Conservation (phyloP, 2,113 vertebrate species). For the Struthidea cinerea region DNA sequence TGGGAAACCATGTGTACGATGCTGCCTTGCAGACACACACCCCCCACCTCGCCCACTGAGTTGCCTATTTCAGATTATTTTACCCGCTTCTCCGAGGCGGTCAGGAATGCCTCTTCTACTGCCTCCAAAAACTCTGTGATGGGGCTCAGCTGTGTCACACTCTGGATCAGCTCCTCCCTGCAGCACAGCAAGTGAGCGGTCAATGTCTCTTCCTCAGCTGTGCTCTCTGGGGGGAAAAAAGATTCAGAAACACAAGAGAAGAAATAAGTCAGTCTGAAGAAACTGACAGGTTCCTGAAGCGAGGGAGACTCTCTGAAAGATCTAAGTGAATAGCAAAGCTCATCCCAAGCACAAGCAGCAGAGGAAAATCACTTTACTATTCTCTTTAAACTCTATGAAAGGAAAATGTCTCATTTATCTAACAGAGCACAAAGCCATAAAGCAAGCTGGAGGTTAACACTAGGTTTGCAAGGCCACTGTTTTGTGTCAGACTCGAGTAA, state of each 20-base stretch:
- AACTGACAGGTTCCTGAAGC: slow-evolving; percentile 62
- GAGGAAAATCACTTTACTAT: slow-evolving; percentile 74
- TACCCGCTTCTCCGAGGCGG: slow-evolving; percentile 69
- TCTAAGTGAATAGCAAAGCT: slow-evolving; percentile 75
- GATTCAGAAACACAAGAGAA: slow-evolving; percentile 54
- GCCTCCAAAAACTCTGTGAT: slow-evolving; percentile 71
- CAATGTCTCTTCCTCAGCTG: slow-evolving; percentile 27
- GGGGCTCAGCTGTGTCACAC: slow-evolving; percentile 68
- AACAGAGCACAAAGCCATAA: slow-evolving; percentile 69
- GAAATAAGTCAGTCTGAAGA: slow-evolving; percentile 65
- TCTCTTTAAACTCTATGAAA: slow-evolving; percentile 78
- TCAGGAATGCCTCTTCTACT: slow-evolving; percentile 68
- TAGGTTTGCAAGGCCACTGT: slow-evolving; percentile 69
- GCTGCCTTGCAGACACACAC: not conserved
- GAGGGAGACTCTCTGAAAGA: slow-evolving; percentile 43
- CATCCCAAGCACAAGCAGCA: slow-evolving; percentile 55
- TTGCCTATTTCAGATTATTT: not conserved
- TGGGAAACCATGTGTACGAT: not conserved
- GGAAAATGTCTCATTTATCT: slow-evolving; percentile 74
- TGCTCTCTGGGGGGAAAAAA: slow-evolving; percentile 11
- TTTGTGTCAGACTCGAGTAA: slow-evolving; percentile 54
- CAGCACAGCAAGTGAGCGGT: slow-evolving; percentile 51
- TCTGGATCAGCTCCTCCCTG: slow-evolving; percentile 69
- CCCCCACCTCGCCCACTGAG: fast-evolving
- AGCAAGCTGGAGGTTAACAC: slow-evolving; percentile 73